Percentiles rank a stretch among this genome's conserved stretches.
Evolutionary conservation across 2,888 invertebrate species (phyloP).

Genomic region (Stenodera caucasica): DNA sequence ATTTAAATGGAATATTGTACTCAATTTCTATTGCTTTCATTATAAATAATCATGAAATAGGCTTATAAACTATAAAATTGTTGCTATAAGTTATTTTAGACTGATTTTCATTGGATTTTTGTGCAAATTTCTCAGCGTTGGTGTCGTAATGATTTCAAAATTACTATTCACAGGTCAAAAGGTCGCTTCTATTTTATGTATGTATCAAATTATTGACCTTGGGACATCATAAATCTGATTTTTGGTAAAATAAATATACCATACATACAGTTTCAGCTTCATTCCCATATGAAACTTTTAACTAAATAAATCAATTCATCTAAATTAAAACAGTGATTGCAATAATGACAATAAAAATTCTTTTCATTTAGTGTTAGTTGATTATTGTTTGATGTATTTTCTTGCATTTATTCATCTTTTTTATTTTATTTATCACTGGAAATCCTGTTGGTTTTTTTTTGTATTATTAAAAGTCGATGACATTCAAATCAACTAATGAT

Average conservation of each 20-base stretch:
- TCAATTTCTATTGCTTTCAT: not conserved
- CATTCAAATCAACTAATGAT: too few relatives aligned
- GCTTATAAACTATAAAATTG: too few relatives aligned
- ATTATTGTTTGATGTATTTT: not conserved
- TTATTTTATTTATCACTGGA: not conserved
- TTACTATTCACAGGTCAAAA: not conserved
- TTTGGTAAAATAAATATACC: not conserved
- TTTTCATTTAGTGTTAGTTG: not conserved
- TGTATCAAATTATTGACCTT: not conserved
- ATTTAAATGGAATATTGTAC: too few relatives aligned
- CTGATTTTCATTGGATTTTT: not conserved
- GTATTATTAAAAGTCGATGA: conserved; percentile 2
- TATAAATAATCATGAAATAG: not conserved
- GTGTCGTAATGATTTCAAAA: not conserved
- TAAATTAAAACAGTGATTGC: not conserved
- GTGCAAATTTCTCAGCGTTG: not conserved
- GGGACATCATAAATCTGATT: not conserved
- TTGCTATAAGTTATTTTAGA: too few relatives aligned
- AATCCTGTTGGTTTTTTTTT: conserved; percentile 2
- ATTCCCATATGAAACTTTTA: not conserved
- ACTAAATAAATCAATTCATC: not conserved
- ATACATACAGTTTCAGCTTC: not conserved
- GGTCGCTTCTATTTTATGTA: not conserved
- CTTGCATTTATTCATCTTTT: not conserved
- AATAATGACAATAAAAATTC: not conserved